Evolutionary conservation across 2,888 invertebrate species (phyloP), one percentile per base, ranked within the genome.

Genomic region (Mesorhabditis sp.): DNA sequence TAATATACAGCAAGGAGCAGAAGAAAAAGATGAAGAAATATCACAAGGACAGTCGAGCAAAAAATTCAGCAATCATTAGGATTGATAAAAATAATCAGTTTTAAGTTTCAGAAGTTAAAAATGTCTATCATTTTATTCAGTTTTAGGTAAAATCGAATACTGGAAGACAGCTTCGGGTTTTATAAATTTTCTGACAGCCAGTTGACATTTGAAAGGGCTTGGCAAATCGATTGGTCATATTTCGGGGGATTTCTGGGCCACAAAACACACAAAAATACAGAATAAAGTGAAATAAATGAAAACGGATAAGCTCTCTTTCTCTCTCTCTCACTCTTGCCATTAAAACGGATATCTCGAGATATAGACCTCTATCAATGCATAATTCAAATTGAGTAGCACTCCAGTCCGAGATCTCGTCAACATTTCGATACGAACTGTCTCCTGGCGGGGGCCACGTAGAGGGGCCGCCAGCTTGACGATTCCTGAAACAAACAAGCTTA

Each of bases 361-460:
- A 67, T 85, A 79, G 43, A 88, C 80, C 50, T 80, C 75, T 45
- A 87, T 86, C 70, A 86, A 78, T 5, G 87, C 87, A 66, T 87
- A 77, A 76, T 88, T 87, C 61, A 86, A 85, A 2, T 86, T 85
- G 66, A 87, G 75, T 43, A 87, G 77, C 15, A 82, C 83, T 43
- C 81, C 82, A 4, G 82, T 82, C 58, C 83, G 78, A 62, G 86
- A 86, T 67, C 86, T 82, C 70, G 87, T 86, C 71, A 87, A 85
- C 74, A 88, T 84, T 70, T 84, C 77, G 66, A 88, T 78, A 66
- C 74, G 74, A 45, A 80, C 70, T 5, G 70, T 77, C 62, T 78
- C 78, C 5, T 70, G 66, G 15, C 70, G 71, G 4, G 80, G 80
- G 1, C 80, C 80, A 41, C 67, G 68, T 42, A 83, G 76, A 5